Evolutionary conservation across 2,797 vertebrate genomes (phyloP), one percentile per base, ranked within the genome.

Genomic region (Cirrhinus mrigala): DNA sequence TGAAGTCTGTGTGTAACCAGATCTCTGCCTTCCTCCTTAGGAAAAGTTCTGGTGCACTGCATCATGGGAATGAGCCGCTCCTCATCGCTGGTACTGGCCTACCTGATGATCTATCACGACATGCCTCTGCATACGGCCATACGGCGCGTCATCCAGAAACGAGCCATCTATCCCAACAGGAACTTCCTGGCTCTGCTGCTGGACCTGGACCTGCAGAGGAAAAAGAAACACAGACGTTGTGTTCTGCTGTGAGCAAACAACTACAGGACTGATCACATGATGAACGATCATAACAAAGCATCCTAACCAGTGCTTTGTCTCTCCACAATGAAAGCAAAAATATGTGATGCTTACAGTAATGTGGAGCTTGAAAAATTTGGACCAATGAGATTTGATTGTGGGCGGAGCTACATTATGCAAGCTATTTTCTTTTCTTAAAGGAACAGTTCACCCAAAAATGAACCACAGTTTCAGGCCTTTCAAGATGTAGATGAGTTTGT

Each of bases 21-120:
- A 80, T 20, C 29, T 56, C 29, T 20, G 27, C 6, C 16, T 48
- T 76, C 79, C 27, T 90, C 86, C 87, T 64, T 92, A 99, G 98
- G 96, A 88, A 99, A 97, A 92, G 94, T 99, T 90, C 92, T 99
- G 89, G 98, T 99, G 89, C 98, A 99, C 74, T 99, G 98, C 92
- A 98, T 98, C 82, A 97, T 99, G 92, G 98, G 98, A 89, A 96
- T 99, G 95, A 99, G 98, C 92, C 96, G 98, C 79, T 99, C 98
- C 0, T 98, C 98, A 70, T 95, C 97, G 0, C 92, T 99, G 90
- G 98, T 99, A 83, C 90, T 99, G 88, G 98, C 98, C 0, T 99
- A 99, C 91, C 97, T 99, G 91, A 99, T 99, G 98, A 96, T 98
- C 85, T 95, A 96, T 90, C 95, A 95, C 44, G 95, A 92, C 71